A percentile compares a stretch with the other conserved stretches of the same genome.
Conservation (phyloP, 2,888 invertebrate genomes). For the Melieria omissa region DNA sequence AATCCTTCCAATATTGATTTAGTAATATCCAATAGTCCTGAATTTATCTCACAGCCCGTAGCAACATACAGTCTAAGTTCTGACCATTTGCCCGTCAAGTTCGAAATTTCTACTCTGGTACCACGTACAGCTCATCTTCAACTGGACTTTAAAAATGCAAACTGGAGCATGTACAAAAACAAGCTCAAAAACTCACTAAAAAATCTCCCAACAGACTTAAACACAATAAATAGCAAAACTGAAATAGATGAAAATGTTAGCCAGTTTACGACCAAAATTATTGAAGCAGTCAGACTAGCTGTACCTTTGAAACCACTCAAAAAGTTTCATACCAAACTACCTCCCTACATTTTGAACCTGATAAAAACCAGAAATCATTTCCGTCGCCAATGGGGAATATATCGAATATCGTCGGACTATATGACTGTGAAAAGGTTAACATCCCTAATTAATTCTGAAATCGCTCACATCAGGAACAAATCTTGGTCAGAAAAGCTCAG, state of each 20-base stretch:
- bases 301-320: background rate
- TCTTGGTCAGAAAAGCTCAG: conserved; percentile 7
- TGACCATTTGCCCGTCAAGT: conserved; percentile 21
- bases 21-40: conserved; percentile 29
- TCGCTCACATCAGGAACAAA: background rate
- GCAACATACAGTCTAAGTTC: conserved; percentile 20
- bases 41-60: conserved; percentile 15
- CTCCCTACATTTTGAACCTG: background rate
- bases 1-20: conserved; percentile 12
- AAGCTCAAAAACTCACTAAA: background rate
- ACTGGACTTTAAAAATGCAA: conserved; percentile 28
- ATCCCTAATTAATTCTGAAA: background rate
- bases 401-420: conserved; percentile 10
- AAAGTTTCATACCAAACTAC: background rate
- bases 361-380: conserved; percentile 11
- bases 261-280: background rate
- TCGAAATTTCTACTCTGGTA: background rate
- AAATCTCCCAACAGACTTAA: background rate
- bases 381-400: conserved; percentile 13
- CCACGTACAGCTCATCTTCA: no score
- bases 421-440: conserved; percentile 6
- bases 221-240: background rate
- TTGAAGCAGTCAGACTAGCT: background rate
- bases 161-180: conserved; percentile 15
- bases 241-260: background rate